These are phyloP conservation scores for Rostratula benghalensis DNA, from an alignment of 2,113 vertebrate species.

Conservation along the genomic window DNA sequence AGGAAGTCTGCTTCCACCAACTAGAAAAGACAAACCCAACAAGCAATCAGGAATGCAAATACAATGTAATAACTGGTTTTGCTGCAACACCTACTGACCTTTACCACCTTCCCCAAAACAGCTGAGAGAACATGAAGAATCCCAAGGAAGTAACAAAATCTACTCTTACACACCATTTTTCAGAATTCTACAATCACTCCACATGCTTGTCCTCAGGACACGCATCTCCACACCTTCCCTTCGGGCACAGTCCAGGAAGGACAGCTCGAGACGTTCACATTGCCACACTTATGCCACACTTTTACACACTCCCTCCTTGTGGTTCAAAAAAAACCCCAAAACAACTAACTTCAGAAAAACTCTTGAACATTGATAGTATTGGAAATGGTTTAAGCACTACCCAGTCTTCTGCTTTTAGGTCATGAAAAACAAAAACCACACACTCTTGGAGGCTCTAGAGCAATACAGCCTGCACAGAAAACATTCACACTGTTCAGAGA, in stretches of 20 bases:
- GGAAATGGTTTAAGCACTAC: not conserved
- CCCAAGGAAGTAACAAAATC: not conserved
- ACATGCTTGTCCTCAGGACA: not conserved
- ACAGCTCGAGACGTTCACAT: not conserved
- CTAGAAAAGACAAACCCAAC: not conserved
- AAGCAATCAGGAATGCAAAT: slow-evolving; percentile 31
- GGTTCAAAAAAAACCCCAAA: not conserved
- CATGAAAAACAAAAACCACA: not conserved
- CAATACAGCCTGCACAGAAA: not conserved
- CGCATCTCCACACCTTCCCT: not conserved
- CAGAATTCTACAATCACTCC: not conserved
- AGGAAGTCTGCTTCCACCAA: not conserved
- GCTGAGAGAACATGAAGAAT: not conserved
- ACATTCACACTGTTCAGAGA: not conserved
- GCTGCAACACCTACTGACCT: not conserved
- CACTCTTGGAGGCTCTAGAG: not conserved
- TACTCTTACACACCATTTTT: not conserved
- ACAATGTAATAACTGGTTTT: not conserved
- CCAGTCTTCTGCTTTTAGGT: not conserved
- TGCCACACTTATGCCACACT: not conserved
- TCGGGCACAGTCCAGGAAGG: not conserved
- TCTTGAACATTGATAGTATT: not conserved
- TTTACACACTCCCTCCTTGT: not conserved
- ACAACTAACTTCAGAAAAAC: not conserved
- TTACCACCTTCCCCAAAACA: not conserved